These are phyloP conservation scores for Drosophila macrospina DNA, from an alignment of 2,888 invertebrate species.

Conservation along the genomic window DNA sequence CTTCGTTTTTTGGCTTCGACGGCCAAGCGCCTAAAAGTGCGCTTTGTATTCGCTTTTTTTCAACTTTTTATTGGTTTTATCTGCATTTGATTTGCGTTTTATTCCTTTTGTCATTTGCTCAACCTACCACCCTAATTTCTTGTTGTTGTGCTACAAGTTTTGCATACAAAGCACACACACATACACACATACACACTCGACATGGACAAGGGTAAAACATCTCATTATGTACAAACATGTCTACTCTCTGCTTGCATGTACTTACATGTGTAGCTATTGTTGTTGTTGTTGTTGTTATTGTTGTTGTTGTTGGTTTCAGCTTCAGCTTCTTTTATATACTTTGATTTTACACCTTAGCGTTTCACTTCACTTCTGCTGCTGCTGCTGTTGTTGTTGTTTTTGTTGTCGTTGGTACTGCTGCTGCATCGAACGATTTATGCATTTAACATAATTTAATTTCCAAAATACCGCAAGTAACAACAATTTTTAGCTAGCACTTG, in stretches of 20 bases:
- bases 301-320: constrained; percentile 18
- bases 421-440: constrained; percentile 65
- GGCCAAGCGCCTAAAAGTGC: constrained; percentile 74
- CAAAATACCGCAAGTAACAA: constrained; percentile 61
- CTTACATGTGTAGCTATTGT: constrained; percentile 21
- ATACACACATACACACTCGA: constrained; percentile 17
- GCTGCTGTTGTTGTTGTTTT: constrained; percentile 11
- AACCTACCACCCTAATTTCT: constrained; percentile 68
- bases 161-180: constrained; percentile 66
- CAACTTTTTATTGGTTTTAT: constrained; percentile 28
- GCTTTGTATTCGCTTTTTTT: constrained; percentile 26
- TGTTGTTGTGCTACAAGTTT: constrained; percentile 54
- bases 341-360: constrained; percentile 47
- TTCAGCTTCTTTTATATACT: constrained; percentile 45
- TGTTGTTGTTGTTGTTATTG: not conserved
- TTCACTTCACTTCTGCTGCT: constrained; percentile 52
- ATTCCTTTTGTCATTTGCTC: constrained; percentile 66
- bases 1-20: constrained; percentile 37
- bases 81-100: constrained; percentile 67
- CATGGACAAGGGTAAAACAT: constrained; percentile 42
- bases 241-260: constrained; percentile 2
- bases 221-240: constrained; percentile 62
- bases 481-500: constrained; percentile 48
- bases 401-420: constrained; percentile 19
- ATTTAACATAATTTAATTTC: constrained; percentile 80